Percentiles rank a stretch among this genome's conserved stretches.
Evolutionary conservation across 2,797 vertebrate species (phyloP).

Genomic region (Holocentrus rufus): DNA sequence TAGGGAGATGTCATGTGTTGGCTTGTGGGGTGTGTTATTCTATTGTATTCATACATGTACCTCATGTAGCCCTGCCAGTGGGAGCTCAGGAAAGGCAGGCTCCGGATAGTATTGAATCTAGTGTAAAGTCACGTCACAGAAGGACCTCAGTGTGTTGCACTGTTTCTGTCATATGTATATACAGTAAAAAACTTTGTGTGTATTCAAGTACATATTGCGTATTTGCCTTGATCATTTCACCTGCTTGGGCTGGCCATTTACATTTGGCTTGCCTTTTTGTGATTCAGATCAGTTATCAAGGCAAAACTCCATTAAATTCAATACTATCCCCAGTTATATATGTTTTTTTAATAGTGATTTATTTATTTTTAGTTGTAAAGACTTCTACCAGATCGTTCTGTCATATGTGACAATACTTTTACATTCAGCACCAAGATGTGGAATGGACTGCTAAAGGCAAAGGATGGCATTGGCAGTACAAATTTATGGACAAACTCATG

Average conservation of each 20-base stretch:
- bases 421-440: constrained; percentile 49
- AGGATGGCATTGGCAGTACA: constrained; percentile 51
- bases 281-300: constrained; percentile 38
- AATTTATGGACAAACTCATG: constrained; percentile 53
- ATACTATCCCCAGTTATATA: constrained; percentile 45
- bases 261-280: constrained; percentile 34
- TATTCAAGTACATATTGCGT: constrained; percentile 54
- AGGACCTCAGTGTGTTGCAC: constrained; percentile 43
- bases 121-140: constrained; percentile 41
- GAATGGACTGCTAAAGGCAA: constrained; percentile 42
- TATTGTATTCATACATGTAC: constrained; percentile 39
- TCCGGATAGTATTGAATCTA: constrained; percentile 43
- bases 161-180: constrained; percentile 47
- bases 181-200: constrained; percentile 62
- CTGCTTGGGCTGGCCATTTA: constrained; percentile 58
- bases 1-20: background rate
- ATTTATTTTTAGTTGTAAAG: constrained; percentile 75
- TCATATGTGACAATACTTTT: constrained; percentile 59
- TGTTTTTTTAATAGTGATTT: constrained; percentile 62
- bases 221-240: constrained; percentile 57
- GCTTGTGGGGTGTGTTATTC: constrained; percentile 36
- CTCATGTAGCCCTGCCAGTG: constrained; percentile 23
- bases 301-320: constrained; percentile 42
- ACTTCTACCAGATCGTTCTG: constrained; percentile 48
- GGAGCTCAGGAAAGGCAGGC: constrained; percentile 9